Evolutionary conservation across 2,113 vertebrate species (phyloP), one percentile per base, ranked within the genome.

Genomic region (Aegotheles bennettii): DNA sequence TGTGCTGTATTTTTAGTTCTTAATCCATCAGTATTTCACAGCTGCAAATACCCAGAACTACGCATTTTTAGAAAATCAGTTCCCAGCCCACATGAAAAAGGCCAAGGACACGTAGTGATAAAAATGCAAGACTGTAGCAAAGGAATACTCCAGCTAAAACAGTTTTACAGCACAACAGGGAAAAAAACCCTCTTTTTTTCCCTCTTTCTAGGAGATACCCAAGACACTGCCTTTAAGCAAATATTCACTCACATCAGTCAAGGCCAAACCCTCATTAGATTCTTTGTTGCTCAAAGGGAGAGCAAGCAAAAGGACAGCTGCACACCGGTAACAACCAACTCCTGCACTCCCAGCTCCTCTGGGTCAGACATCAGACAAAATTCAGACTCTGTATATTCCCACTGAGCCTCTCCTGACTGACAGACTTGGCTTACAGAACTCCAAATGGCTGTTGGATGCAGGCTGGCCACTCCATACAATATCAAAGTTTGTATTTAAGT

Each of bases 11-110:
- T 95, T 96, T 94, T 96, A 94, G 94, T 86, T 95, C 92, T 94
- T 96, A 96, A 95, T 93, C 90, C 93, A 94, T 75, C 93, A 88
- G 93, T 95, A 95, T 94, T 96, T 94, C 93, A 88, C 90, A 95
- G 93, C 92, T 95, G 93, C 90, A 94, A 96, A 95, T 86, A 97
- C 86, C 86, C 89, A 95, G 94, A 96, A 94, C 91, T 56, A 80
- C 4, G 93, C 94, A 91, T 93, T 96, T 96, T 96, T 96, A 95
- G 93, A 92, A 96, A 93, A 91, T 26, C 87, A 88, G 90, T 48
- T 95, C 85, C 92, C 94, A 95, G 82, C 92, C 92, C 93, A 93
- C 87, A 88, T 53, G 56, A 89, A 86, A 95, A 95, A 88, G 94
- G 92, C 93, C 94, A 96, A 96, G 92, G 94, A 95, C 94, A 75